A percentile compares a stretch with the other conserved stretches of the same genome.
phyloP scores from a whole-genome alignment of 2,888 invertebrate genomes.

The Phyllotreta cruciferae region DNA sequence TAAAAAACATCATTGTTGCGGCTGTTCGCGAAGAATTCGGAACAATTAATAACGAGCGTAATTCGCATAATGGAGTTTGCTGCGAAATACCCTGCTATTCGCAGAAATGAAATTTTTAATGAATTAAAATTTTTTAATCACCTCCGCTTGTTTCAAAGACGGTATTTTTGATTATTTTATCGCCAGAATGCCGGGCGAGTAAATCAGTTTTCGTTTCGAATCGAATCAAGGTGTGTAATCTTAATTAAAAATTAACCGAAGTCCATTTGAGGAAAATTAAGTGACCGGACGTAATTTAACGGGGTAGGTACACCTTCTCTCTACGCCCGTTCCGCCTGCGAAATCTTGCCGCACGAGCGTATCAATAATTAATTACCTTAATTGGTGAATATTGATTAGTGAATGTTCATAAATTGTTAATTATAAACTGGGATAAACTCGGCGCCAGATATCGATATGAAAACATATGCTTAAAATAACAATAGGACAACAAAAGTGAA shows the following conservation, averaged over 20 bases:
- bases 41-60: slow-evolving; percentile 22
- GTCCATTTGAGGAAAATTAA: slow-evolving; percentile 39
- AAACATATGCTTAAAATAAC: slow-evolving; percentile 1
- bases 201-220: too few relatives aligned
- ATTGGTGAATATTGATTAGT: slow-evolving; percentile 48
- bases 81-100: background rate
- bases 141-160: too few relatives aligned
- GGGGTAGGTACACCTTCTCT: slow-evolving; percentile 43
- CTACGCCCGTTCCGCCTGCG: slow-evolving; percentile 40
- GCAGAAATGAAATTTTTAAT: too few relatives aligned
- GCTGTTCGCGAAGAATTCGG: slow-evolving; percentile 17
- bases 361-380: slow-evolving; percentile 50
- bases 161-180: too few relatives aligned
- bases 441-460: background rate
- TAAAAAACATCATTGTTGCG: slow-evolving; percentile 11
- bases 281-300: slow-evolving; percentile 48
- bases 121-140: too few relatives aligned
- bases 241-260: slow-evolving; percentile 40
- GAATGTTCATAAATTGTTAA: slow-evolving; percentile 46
- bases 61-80: slow-evolving; percentile 1
- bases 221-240: slow-evolving; percentile 35
- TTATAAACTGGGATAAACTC: slow-evolving; percentile 33
- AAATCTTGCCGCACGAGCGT: slow-evolving; percentile 42
- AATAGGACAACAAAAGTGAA: too few relatives aligned
- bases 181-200: too few relatives aligned